Percentiles rank a stretch among this genome's conserved stretches.
phyloP scores from a whole-genome alignment of 2,113 vertebrate genomes.

The Tauraco erythrolophus region DNA sequence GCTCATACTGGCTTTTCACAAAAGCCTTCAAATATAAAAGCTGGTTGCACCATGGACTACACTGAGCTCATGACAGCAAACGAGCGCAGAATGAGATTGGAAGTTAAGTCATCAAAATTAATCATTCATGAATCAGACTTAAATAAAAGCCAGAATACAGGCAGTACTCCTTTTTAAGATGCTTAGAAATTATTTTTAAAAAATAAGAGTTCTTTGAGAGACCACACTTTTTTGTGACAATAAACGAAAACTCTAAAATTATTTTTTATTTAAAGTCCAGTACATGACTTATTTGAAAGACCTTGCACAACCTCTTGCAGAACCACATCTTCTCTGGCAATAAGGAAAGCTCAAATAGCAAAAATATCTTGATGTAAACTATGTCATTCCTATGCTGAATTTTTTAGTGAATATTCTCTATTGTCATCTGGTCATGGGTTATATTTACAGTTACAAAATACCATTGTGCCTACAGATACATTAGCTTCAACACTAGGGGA shows the following conservation, averaged over 20 bases:
- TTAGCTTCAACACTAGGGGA: neutral
- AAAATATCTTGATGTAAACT: rapidly evolving
- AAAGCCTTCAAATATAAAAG: neutral
- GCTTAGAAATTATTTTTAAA: neutral
- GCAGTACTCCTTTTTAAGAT: neutral
- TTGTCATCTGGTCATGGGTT: neutral
- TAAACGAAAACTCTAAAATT: neutral
- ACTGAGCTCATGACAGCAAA: neutral
- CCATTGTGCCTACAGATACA: neutral
- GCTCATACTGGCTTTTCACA: neutral
- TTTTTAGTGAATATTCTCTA: neutral
- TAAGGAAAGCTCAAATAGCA: neutral
- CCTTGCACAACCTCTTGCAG: neutral
- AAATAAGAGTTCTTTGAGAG: neutral
- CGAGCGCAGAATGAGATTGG: neutral
- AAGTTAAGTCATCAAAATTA: neutral
- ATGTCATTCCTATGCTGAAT: neutral
- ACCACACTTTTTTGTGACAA: neutral
- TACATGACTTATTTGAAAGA: neutral
- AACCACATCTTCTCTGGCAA: neutral
- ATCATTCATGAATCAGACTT: neutral
- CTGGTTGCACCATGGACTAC: neutral
- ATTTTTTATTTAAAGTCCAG: neutral
- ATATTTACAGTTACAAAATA: neutral
- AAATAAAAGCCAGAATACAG: neutral